Evolutionary conservation across 2,113 vertebrate species (phyloP), one percentile per base, ranked within the genome.

Genomic region (Oreotragus oreotragus): DNA sequence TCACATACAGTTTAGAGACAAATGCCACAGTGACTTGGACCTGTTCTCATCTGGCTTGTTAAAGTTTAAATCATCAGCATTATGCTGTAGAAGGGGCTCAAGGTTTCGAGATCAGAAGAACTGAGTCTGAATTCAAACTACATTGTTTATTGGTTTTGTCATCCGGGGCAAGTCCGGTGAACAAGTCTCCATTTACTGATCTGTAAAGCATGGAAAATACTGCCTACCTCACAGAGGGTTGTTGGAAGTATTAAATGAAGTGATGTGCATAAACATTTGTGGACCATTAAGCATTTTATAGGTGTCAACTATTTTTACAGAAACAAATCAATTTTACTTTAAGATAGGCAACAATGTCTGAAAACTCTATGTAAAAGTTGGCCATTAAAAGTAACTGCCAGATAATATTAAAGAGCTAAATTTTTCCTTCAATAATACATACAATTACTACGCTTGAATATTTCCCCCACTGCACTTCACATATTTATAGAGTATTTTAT

Each of bases 241-340:
- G 45, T 93, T 94, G 10, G 53, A 64, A 88, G 36, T 19, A 23
- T 53, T 96, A 88, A 81, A 70, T 84, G n/a, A 94, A 96, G 27
- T 66, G 62, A 84, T 57, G 27, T 30, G 45, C 5, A 79, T 90
- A 96, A 96, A 90, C 6, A 84, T 62, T 62, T 89, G 19, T 55
- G 88, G 27, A 43, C 36, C 93, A 88, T 77, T 96, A 91, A 84
- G 39, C 16, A 83, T 89, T 97, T 97, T 57, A 91, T 23, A 95
- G 5, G 2, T 77, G 39, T 57, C 55, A 84, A 25, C 17, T 77
- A 85, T 76, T 97, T 84, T 88, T 92, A 90, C 11, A 94, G 86
- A 93, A 86, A 94, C 6, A 96, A 91, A 95, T 97, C 43, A 94
- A 84, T 91, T 95, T 97, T 70, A 91, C 33, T 91, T 96, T 89